phyloP scores from a whole-genome alignment of 2,797 vertebrate species.

The Cyprinella venusta region DNA sequence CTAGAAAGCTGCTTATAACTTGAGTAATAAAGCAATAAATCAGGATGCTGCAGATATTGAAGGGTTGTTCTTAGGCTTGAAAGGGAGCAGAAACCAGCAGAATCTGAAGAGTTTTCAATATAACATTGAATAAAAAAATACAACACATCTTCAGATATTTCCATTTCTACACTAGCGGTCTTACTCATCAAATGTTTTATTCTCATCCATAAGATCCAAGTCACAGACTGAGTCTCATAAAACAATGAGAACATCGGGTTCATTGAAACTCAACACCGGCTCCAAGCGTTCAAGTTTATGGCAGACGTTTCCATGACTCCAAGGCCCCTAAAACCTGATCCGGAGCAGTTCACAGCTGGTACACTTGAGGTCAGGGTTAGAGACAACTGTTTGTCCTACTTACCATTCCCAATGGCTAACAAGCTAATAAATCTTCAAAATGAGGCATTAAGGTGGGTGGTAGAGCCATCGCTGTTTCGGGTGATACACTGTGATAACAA shows the following conservation, averaged over 20 bases:
- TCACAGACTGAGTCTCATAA: conserved; percentile 21
- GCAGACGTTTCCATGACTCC: conserved; percentile 36
- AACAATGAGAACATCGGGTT: conserved; percentile 37
- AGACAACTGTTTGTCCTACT: not conserved
- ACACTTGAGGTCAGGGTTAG: not conserved
- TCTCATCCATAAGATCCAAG: not conserved
- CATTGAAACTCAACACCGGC: conserved; percentile 28
- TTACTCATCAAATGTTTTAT: not conserved
- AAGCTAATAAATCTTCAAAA: conserved; percentile 54
- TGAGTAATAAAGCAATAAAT: not conserved
- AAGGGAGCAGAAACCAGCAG: not conserved
- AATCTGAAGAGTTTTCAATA: not conserved
- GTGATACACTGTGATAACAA: conserved; percentile 24
- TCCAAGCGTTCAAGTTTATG: conserved; percentile 40
- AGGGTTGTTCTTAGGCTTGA: not conserved
- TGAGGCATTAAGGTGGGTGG: conserved; percentile 36
- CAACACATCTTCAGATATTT: too few relatives aligned
- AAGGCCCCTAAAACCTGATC: conserved; percentile 40
- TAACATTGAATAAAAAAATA: not conserved
- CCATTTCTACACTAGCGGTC: not conserved
- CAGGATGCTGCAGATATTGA: not conserved
- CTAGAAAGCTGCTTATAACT: not conserved
- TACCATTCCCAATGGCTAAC: conserved; percentile 50
- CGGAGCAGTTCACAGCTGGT: conserved; percentile 54
- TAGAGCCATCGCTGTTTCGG: not conserved